Base-by-base conservation (phyloP, 2,797 vertebrate species). In the Halcyon badia region DNA sequence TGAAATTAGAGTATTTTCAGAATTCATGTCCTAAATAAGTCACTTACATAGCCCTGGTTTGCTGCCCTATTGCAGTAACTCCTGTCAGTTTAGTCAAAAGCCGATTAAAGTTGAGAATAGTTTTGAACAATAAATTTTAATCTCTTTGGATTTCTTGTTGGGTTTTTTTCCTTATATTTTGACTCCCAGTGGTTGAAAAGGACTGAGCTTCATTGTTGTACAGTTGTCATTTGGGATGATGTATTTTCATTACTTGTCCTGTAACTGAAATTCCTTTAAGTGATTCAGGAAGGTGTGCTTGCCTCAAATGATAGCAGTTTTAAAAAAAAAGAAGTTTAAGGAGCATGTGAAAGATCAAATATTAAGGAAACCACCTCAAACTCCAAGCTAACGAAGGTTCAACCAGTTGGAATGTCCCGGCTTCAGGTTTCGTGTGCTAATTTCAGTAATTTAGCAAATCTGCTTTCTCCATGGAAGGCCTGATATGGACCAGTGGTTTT, bases 341-440 rank as follows among this genome's bases (percentile, higher is more conserved):
- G 30, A 80, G 28, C 8, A 24, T 30, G 17, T 72, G n/a, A 51
- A 81, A 57, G 30, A 41, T 82, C 4, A 35, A 44, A 31, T 83
- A n/a, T 65, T 81, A 46, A 81, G 78, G 51, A 87, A 90, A 58
- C 1, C 3, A 8, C 78, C 66, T 90, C 25, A 49, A 58, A 61
- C 86, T 75, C 22, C 44, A 86, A 70, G 44, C 9, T 21, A 83
- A n/a, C 33, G 18, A 62, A 78, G 61, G 52, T 78, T 85, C 39
- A 98, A 98, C 80, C 96, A 97, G 25, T 57, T 46, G 41, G 98
- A 98, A 28, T 98, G 97, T 97, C 68, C 96, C 96, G 76, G 54
- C 31, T 72, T 81, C 58, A 72, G 37, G 24, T 90, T 76, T 84
- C 30, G 14, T 4, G 0, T 82, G 49, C 10, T 72, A 22, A 49